Percentiles rank a stretch among this genome's conserved stretches.
Conservation (phyloP, 2,113 vertebrate genomes). For the Ceyx melanurus region DNA sequence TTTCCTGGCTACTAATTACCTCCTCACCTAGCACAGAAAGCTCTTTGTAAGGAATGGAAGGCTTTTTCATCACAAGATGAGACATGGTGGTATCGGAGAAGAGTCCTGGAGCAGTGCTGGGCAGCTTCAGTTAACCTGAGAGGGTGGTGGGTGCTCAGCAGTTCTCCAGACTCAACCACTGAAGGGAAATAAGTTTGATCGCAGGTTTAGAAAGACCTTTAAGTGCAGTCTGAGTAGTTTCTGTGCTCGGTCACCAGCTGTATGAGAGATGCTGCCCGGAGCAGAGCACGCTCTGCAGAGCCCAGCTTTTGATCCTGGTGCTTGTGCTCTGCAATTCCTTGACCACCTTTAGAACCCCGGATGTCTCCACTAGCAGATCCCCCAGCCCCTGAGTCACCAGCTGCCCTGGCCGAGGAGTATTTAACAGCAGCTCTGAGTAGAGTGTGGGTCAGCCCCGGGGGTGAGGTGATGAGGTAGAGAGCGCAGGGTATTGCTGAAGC, state of each 20-base stretch:
- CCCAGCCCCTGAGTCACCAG: background rate
- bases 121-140: background rate
- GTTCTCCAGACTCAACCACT: rapidly evolving
- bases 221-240: rapidly evolving
- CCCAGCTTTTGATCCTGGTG: background rate
- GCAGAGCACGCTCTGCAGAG: background rate
- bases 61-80: background rate
- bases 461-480: rapidly evolving
- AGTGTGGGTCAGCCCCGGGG: background rate
- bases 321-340: background rate
- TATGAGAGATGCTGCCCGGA: rapidly evolving
- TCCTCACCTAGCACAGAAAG: background rate
- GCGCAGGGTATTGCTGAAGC: background rate
- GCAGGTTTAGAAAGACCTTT: background rate
- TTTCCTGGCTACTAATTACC: background rate
- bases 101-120: background rate
- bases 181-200: background rate
- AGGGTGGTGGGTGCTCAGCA: background rate
- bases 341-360: rapidly evolving
- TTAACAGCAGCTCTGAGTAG: background rate
- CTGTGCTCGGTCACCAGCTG: background rate
- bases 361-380: background rate
- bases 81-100: background rate
- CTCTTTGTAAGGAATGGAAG: background rate
- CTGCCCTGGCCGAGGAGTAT: rapidly evolving